Evolutionary conservation across 1,140 invertebrate genomes (phyloP), one percentile per base, ranked within the genome.

Genomic region (Aphidius ervi): DNA sequence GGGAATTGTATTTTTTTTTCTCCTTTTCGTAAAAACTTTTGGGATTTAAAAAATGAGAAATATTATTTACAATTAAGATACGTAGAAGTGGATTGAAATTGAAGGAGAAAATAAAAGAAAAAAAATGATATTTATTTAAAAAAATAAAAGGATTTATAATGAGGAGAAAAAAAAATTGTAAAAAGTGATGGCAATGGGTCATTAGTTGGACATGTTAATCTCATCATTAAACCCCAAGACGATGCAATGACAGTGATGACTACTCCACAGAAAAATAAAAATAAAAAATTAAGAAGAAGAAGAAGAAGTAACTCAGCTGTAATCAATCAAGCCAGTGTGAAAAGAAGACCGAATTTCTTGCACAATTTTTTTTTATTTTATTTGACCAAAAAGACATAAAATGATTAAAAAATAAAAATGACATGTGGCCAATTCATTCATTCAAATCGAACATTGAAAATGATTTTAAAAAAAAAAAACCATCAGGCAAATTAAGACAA

Each of bases 171-270:
- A n/a, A n/a, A n/a, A n/a, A n/a, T n/a, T n/a, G n/a, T n/a, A n/a
- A n/a, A 16, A 16, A 16, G 16, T 16, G 16, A 16, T 16, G 16
- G 16, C 16, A 16, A 16, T 16, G 16, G 16, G 59, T 69, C 65
- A 63, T 69, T 69, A 69, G 64, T 64, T 60, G 58, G 65, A 69
- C 65, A 69, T 69, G 67, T 64, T 69, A 69, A 69, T 69, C 65
- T 62, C 64, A 65, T 16, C 16, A 16, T 16, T 16, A 16, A 16
- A 16, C 16, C 16, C 65, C 65, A 65, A 66, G 62, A 50, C 37
- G 50, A 54, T 47, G 54, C 43, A 59, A 45, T 57, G 61, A 63
- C 61, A 58, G 46, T 63, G 61, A 63, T 63, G 57, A 63, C 52
- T 63, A 43, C 42, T 53, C 64, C 16, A 16, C 16, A 16, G 16